A percentile compares a stretch with the other conserved stretches of the same genome.
These are phyloP conservation scores for Hydropsyche tenuis DNA, from an alignment of 1,140 invertebrate genomes.

Conservation along the genomic window DNA sequence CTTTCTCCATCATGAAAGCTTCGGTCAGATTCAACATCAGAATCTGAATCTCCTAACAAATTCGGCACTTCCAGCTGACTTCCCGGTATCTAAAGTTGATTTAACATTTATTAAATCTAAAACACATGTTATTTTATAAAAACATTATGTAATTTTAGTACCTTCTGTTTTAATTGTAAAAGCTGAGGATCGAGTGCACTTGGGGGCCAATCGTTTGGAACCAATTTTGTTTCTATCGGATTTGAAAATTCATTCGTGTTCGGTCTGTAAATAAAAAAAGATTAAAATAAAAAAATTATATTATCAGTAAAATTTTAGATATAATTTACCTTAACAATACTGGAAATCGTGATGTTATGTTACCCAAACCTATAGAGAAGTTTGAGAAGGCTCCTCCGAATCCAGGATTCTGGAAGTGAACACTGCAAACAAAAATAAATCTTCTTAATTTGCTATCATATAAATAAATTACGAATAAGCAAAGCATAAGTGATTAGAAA, in stretches of 20 bases:
- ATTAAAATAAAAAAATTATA: constrained; percentile 4
- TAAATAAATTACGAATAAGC: neutral
- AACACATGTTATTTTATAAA: too few species aligned
- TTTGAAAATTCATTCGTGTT: constrained; percentile 43
- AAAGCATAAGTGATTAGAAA: too few species aligned
- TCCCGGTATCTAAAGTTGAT: neutral
- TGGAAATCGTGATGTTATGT: constrained; percentile 19
- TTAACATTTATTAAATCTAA: too few species aligned
- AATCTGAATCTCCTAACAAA: constrained; percentile 45
- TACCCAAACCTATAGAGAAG: constrained; percentile 16
- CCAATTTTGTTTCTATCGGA: constrained; percentile 32
- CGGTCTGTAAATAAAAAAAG: constrained; percentile 32
- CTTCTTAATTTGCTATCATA: too few species aligned
- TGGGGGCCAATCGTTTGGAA: constrained; percentile 31
- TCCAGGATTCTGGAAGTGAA: constrained; percentile 41
- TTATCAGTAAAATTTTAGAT: neutral
- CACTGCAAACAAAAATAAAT: constrained; percentile 29
- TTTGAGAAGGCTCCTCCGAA: constrained; percentile 9
- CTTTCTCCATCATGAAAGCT: constrained; percentile 42
- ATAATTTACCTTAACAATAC: neutral
- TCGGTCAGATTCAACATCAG: constrained; percentile 47
- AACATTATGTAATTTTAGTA: constrained; percentile 11
- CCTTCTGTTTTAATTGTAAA: constrained; percentile 40
- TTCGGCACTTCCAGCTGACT: constrained; percentile 40
- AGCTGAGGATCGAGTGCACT: constrained; percentile 24